Percentiles rank a stretch among this genome's conserved stretches.
These are phyloP conservation scores for Plagodis pulveraria DNA, from an alignment of 2,888 invertebrate genomes.

Conservation along the genomic window DNA sequence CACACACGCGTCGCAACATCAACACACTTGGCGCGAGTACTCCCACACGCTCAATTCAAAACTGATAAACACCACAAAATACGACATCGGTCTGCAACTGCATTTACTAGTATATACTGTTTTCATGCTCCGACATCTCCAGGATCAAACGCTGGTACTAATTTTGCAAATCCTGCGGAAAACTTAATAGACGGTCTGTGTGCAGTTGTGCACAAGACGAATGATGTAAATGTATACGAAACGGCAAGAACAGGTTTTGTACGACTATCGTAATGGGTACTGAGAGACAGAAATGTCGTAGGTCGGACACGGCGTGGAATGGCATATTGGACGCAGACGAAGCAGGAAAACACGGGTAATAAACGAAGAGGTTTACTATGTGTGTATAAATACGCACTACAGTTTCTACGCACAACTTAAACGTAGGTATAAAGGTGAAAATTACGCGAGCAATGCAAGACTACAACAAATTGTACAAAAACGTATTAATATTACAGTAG, in stretches of 20 bases:
- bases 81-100: slow-evolving; percentile 73
- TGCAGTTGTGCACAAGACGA: slow-evolving; percentile 21
- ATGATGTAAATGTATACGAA: slow-evolving; percentile 30
- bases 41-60: slow-evolving; percentile 52
- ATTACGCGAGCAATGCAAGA: slow-evolving; percentile 42
- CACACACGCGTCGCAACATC: slow-evolving; percentile 45
- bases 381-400: slow-evolving; percentile 38
- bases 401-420: slow-evolving; percentile 37
- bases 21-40: slow-evolving; percentile 46
- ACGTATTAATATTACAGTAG: too few relatives aligned
- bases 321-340: slow-evolving; percentile 44
- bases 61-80: slow-evolving; percentile 80
- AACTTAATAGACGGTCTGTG: slow-evolving; percentile 22
- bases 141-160: slow-evolving; percentile 19
- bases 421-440: slow-evolving; percentile 28
- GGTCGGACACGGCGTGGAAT: slow-evolving; percentile 41
- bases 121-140: slow-evolving; percentile 50
- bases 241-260: slow-evolving; percentile 42
- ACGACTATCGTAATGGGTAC: slow-evolving; percentile 41
- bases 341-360: slow-evolving; percentile 51
- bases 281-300: slow-evolving; percentile 43
- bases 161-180: slow-evolving; percentile 23
- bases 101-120: slow-evolving; percentile 52
- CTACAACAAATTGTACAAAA: slow-evolving; percentile 39
- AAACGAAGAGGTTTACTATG: slow-evolving; percentile 36